Base-by-base conservation (phyloP, 2,888 invertebrate genomes). In the Pycnomerus fuliginosus region DNA sequence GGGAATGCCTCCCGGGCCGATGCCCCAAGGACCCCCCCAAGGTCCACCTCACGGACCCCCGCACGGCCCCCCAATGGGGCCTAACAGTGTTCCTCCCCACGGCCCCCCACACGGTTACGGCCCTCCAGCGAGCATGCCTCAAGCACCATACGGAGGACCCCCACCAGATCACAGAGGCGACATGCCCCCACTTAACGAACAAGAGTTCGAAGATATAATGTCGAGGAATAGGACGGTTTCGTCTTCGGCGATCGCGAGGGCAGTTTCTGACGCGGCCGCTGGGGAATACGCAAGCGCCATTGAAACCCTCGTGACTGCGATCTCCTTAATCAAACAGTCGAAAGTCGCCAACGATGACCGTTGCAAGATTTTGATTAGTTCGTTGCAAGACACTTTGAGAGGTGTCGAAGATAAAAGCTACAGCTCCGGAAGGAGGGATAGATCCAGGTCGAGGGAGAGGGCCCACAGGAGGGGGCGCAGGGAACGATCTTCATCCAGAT, bases 161-260 rank as follows among this genome's bases (percentile, higher is more conserved):
- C 83, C 83, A 10, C 81, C 76, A 8, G 79, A 79, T 45, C 73
- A 73, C 51, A 60, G 73, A 32, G 60, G 68, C 51, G 79, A 81
- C 37, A 75, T 80, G 47, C 83, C 84, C 1, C 80, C 81, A 48
- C 78, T 93, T 55, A 83, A 85, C 52, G 98, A 98, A 73, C 90
- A 87, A 22, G 99, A 99, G 76, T 97, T 97, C 75, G 98, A 99
- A 72, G 99, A 99, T 71, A 92, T 96, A 40, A 96, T 99, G 91
- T 85, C 89, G 42, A 82, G 98, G 52, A 99, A 99, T 75, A 82
- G 97, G 58, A 97, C 97, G 4, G 98, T 99, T 1, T 96, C 95
- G 22, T 95, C 95, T 56, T 94, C 93, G 36, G 99, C 99, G 11
- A 99, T 99, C 55, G 91, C 93, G 8, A 78, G 98, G 46, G 99